phyloP scores from a whole-genome alignment of 2,888 invertebrate genomes.

The Cephus sareptanus region DNA sequence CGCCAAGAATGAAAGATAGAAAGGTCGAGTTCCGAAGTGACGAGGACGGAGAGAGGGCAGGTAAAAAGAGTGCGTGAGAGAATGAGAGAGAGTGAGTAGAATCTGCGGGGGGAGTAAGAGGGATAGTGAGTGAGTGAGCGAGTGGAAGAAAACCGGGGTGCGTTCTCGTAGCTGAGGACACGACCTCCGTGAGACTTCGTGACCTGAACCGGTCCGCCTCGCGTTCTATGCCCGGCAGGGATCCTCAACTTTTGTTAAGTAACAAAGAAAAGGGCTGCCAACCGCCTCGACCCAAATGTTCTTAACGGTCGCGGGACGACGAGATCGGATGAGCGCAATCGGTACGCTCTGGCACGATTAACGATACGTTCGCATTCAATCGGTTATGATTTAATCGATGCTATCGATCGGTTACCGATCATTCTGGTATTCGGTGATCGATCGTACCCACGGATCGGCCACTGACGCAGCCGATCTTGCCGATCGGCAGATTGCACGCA shows the following conservation, averaged over 20 bases:
- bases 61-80: not conserved
- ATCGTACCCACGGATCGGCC: not conserved
- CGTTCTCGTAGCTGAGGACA: conserved; percentile 44
- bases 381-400: not conserved
- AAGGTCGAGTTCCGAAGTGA: conserved; percentile 25
- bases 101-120: not conserved
- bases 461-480: not conserved
- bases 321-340: not conserved
- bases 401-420: not conserved
- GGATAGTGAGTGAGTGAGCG: not conserved
- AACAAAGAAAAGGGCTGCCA: not conserved
- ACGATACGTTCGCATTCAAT: not conserved
- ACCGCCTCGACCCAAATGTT: not conserved
- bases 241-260: conserved; percentile 50
- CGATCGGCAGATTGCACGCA: not conserved
- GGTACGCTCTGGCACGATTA: not conserved
- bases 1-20: conserved; percentile 23
- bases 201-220: conserved; percentile 64
- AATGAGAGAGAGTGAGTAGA: not conserved
- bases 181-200: conserved; percentile 51
- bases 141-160: conserved; percentile 32
- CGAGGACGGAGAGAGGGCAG: not conserved
- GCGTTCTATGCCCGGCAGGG: conserved; percentile 53
- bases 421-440: not conserved
- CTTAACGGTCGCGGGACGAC: not conserved